Conservation (phyloP, 2,797 vertebrate species). For the Sciaenops ocellatus region DNA sequence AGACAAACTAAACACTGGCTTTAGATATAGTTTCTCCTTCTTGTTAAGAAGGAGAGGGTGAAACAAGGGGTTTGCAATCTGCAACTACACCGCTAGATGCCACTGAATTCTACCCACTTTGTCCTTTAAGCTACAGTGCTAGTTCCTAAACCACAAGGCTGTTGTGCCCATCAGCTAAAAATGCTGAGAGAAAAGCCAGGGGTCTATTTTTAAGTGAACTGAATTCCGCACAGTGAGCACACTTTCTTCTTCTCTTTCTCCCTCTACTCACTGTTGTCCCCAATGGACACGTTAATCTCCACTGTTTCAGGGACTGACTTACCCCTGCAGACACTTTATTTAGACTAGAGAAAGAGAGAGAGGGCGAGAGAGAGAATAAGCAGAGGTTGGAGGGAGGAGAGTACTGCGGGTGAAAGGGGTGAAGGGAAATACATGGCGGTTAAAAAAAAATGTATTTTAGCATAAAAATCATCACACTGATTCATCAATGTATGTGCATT, state of each 20-base stretch:
- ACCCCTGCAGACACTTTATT: slow-evolving; percentile 73
- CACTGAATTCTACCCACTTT: no score
- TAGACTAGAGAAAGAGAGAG: slow-evolving; percentile 47
- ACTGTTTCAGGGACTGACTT: slow-evolving; percentile 61
- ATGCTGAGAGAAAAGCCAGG: slow-evolving; percentile 48
- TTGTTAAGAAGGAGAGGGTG: no score
- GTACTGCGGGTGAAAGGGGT: background rate
- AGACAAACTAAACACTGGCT: no score
- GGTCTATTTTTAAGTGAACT: slow-evolving; percentile 79
- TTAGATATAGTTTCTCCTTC: no score
- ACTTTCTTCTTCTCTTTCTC: slow-evolving; percentile 54
- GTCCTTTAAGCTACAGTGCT: background rate
- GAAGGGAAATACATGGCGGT: slow-evolving; percentile 5
- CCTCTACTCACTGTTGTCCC: slow-evolving; percentile 56
- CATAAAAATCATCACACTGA: slow-evolving; percentile 30
- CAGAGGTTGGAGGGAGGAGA: slow-evolving; percentile 13
- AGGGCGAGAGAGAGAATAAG: slow-evolving; percentile 24
- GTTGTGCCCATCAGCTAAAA: slow-evolving; percentile 10
- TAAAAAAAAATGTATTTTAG: background rate
- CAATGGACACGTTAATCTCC: slow-evolving; percentile 70
- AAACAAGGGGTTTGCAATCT: no score
- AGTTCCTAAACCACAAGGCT: background rate
- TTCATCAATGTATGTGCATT: slow-evolving; percentile 2
- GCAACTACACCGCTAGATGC: no score
- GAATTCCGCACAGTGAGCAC: slow-evolving; percentile 64